Percentiles rank a stretch among this genome's conserved stretches.
Conservation (phyloP, 2,888 invertebrate genomes). For the Parnassius orleans region DNA sequence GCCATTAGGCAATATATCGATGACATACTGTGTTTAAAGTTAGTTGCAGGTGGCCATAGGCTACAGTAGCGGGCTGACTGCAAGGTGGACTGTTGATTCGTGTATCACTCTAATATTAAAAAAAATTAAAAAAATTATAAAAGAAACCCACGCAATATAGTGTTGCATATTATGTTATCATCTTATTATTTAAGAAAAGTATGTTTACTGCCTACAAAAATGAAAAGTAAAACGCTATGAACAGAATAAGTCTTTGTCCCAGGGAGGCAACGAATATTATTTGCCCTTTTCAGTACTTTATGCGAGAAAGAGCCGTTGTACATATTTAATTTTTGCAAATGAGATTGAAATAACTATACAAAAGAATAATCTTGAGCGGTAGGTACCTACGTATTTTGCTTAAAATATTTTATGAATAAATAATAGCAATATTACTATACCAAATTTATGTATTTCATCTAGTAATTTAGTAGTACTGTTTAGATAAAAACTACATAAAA, state of each 20-base stretch:
- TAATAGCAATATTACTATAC: too few species aligned
- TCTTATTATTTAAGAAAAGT: constrained; percentile 5
- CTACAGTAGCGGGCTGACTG: too few species aligned
- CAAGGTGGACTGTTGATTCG: too few species aligned
- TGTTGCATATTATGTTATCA: background rate
- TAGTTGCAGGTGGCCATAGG: too few species aligned
- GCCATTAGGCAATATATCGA: too few species aligned
- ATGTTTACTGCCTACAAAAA: constrained; percentile 6
- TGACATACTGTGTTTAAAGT: too few species aligned
- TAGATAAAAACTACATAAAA: too few species aligned
- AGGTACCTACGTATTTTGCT: background rate
- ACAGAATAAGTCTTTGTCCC: constrained; percentile 14
- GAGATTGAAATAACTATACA: constrained; percentile 24
- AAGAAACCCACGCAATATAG: background rate
- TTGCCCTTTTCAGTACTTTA: constrained; percentile 21
- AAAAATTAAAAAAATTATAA: too few species aligned
- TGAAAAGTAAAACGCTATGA: constrained; percentile 10
- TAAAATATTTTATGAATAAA: background rate
- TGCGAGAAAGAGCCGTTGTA: constrained; percentile 18
- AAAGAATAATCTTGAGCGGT: constrained; percentile 18
- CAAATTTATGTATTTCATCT: too few species aligned
- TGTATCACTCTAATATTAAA: too few species aligned
- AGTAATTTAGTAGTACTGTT: too few species aligned
- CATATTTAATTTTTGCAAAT: constrained; percentile 26
- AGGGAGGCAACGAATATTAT: constrained; percentile 16